Conservation (phyloP, 1,140 invertebrate genomes). For the Yoshiicerus persimilis region DNA sequence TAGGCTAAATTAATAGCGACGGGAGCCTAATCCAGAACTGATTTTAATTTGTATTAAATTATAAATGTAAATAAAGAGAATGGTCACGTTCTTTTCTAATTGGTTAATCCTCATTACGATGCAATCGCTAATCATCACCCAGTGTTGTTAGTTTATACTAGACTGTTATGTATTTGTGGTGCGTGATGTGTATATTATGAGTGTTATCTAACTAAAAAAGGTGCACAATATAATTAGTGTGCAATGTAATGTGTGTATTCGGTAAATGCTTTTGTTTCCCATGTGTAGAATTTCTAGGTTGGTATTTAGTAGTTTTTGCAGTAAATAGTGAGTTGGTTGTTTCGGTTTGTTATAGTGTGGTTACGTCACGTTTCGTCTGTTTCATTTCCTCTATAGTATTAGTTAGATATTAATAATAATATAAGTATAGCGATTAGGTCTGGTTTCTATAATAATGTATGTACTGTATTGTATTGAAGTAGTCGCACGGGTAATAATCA, state of each 20-base stretch:
- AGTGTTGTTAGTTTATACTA: too few species aligned
- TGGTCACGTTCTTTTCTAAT: not conserved
- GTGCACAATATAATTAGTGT: not conserved
- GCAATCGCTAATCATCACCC: not conserved
- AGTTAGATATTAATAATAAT: not conserved
- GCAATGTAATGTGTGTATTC: not conserved
- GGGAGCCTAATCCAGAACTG: not conserved
- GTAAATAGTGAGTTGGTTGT: not conserved
- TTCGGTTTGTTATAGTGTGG: not conserved
- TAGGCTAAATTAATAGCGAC: not conserved
- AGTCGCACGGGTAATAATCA: constrained; percentile 19
- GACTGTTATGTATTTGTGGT: not conserved
- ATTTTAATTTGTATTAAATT: not conserved
- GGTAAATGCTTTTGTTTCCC: not conserved
- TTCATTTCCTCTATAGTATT: not conserved
- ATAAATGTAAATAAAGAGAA: not conserved
- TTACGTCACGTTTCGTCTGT: not conserved
- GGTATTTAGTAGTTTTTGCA: not conserved
- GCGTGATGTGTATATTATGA: not conserved
- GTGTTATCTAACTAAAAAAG: not conserved
- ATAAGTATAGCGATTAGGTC: not conserved
- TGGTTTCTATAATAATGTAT: not conserved
- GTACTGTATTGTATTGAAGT: not conserved
- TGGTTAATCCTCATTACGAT: not conserved
- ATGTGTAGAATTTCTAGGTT: not conserved